Evolutionary conservation across 1,140 invertebrate genomes (phyloP).

Genomic region (Dinoponera quadriceps): DNA sequence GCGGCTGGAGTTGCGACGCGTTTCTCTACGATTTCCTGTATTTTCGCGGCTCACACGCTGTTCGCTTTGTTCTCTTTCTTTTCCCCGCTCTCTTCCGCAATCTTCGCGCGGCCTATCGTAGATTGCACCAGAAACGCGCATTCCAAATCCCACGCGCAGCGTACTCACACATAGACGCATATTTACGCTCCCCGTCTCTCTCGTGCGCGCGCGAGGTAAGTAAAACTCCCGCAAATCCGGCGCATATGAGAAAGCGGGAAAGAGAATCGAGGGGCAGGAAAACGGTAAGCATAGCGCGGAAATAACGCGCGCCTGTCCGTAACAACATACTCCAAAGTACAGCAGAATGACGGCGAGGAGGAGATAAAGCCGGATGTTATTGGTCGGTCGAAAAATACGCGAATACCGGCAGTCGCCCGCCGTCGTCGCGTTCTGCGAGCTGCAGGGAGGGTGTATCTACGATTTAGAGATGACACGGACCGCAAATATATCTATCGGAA

Average conservation of each 20-base stretch:
- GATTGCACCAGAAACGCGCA: slow-evolving; percentile 16
- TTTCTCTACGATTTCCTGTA: background rate
- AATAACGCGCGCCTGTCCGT: slow-evolving; percentile 54
- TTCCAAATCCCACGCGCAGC: background rate
- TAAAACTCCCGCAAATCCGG: slow-evolving; percentile 41
- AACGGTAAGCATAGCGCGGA: slow-evolving; percentile 9
- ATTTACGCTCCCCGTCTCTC: slow-evolving; percentile 1
- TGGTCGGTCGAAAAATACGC: slow-evolving; percentile 64
- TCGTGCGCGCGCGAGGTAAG: slow-evolving; percentile 20
- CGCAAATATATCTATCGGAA: slow-evolving; percentile 63
- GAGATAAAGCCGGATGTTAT: slow-evolving; percentile 63
- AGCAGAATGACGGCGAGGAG: slow-evolving; percentile 25
- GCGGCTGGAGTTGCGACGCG: background rate
- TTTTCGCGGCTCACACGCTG: background rate
- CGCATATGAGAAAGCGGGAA: slow-evolving; percentile 24
- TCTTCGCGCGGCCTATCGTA: slow-evolving; percentile 45
- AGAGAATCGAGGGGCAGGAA: slow-evolving; percentile 26
- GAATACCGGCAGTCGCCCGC: slow-evolving; percentile 34
- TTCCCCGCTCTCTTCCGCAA: background rate
- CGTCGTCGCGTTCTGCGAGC: slow-evolving; percentile 48
- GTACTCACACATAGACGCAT: background rate
- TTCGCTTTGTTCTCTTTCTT: background rate
- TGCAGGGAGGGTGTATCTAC: slow-evolving; percentile 50
- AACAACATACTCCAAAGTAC: slow-evolving; percentile 56
- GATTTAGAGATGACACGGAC: slow-evolving; percentile 59